Evolutionary conservation across 2,888 invertebrate species (phyloP).

Genomic region (Heliconius ismenius): DNA sequence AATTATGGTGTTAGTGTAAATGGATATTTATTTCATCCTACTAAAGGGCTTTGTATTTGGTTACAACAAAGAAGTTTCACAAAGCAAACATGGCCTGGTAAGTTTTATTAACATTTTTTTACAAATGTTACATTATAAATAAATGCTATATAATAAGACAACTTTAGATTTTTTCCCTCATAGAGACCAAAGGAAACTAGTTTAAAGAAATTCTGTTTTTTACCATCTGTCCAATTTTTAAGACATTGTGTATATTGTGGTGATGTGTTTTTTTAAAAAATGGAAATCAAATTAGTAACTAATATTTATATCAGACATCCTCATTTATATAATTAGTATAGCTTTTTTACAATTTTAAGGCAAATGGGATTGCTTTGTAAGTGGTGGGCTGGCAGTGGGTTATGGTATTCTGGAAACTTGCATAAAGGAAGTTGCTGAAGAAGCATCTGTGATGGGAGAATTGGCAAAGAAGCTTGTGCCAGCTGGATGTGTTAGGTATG

Average conservation of each 20-base stretch:
- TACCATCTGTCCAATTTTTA: background rate
- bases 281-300: background rate
- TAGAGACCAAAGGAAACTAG: too few relatives aligned
- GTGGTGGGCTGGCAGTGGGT: constrained; percentile 95
- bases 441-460: constrained; percentile 92
- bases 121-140: background rate
- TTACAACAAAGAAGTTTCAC: constrained; percentile 94
- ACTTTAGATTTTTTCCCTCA: too few relatives aligned
- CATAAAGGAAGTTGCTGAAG: constrained; percentile 96
- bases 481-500: constrained; percentile 90
- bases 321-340: background rate
- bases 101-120: background rate
- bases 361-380: constrained; percentile 97
- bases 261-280: too few relatives aligned
- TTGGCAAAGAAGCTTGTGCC: constrained; percentile 88
- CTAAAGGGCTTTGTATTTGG: constrained; percentile 94
- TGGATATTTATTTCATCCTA: constrained; percentile 93
- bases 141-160: too few relatives aligned
- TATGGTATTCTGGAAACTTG: constrained; percentile 94
- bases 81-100: constrained; percentile 97
- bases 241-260: background rate
- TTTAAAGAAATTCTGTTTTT: background rate
- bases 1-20: constrained; percentile 97
- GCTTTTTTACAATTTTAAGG: constrained; percentile 61
- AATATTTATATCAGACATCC: background rate